Conservation (phyloP, 53 echinoderm and acorn worm genomes). For the Glandiceps talaboti region DNA sequence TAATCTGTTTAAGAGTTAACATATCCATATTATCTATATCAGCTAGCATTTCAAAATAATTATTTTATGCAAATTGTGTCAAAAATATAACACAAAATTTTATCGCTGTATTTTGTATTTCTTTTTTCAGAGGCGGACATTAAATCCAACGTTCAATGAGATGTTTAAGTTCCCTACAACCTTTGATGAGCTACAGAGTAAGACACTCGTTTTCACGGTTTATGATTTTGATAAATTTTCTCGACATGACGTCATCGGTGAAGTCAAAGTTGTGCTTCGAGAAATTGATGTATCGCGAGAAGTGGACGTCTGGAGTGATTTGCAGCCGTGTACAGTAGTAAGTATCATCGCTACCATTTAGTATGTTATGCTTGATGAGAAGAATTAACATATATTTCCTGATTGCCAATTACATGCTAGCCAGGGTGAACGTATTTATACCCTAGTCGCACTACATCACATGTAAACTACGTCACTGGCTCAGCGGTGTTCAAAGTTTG, state of each 20-base stretch:
- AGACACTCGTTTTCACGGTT: slow-evolving; percentile 69
- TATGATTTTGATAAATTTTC: slow-evolving; percentile 98
- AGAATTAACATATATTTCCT: no score
- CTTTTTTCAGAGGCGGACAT: slow-evolving; percentile 47
- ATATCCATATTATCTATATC: no score
- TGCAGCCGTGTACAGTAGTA: slow-evolving; percentile 11
- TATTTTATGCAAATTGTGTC: no score
- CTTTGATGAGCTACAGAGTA: slow-evolving; percentile 65
- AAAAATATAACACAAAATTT: no score
- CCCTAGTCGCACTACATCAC: no score
- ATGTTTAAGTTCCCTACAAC: slow-evolving; percentile 84
- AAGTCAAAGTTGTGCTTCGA: slow-evolving; percentile 44
- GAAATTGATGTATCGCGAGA: slow-evolving; percentile 84
- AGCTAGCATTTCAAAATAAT: no score
- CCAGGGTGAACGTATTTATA: no score
- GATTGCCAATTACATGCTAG: no score
- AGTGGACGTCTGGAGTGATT: slow-evolving; percentile 83
- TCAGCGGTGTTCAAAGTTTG: no score
- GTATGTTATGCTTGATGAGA: no score
- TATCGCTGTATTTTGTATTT: no score
- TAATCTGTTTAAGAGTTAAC: neutral
- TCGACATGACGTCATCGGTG: slow-evolving; percentile 89
- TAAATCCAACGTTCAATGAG: slow-evolving; percentile 72
- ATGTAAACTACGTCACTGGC: no score
- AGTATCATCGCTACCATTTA: neutral